A percentile compares a stretch with the other conserved stretches of the same genome.
These are phyloP conservation scores for Hirudo medicinalis DNA, from an alignment of 1,140 invertebrate genomes.

Conservation along the genomic window DNA sequence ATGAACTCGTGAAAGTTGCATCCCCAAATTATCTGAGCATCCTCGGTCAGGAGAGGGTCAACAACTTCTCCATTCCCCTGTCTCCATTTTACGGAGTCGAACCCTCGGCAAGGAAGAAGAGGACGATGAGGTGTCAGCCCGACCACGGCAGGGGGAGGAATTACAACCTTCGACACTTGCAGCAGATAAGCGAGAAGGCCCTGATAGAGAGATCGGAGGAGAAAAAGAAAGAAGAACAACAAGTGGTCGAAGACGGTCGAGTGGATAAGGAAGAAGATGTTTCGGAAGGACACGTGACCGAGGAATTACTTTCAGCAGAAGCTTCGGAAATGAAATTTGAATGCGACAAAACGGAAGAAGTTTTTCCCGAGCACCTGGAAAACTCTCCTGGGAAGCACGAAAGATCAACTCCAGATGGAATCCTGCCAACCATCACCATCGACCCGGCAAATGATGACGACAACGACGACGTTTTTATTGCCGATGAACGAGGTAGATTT, in stretches of 20 bases:
- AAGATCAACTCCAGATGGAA: too few species aligned
- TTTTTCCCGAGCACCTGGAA: too few species aligned
- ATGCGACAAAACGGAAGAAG: too few species aligned
- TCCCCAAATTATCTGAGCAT: too few species aligned
- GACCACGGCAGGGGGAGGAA: constrained; percentile 1
- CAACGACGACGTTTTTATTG: too few species aligned
- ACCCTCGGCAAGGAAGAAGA: neutral
- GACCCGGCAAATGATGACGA: too few species aligned
- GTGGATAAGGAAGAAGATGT: neutral
- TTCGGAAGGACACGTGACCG: neutral
- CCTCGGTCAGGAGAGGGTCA: neutral
- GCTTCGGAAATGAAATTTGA: neutral
- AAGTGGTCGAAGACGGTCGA: neutral
- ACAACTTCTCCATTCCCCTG: neutral
- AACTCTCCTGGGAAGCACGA: too few species aligned
- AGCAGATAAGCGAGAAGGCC: neutral
- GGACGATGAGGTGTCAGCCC: neutral
- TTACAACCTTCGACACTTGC: neutral
- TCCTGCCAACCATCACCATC: too few species aligned
- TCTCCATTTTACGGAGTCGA: neutral
- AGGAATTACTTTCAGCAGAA: neutral
- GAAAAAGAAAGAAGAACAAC: neutral
- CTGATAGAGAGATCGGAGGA: neutral
- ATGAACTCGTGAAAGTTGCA: too few species aligned
- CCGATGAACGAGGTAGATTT: too few species aligned